phyloP scores from a whole-genome alignment of 2,113 vertebrate species.

The Coptodon bakossiorum region DNA sequence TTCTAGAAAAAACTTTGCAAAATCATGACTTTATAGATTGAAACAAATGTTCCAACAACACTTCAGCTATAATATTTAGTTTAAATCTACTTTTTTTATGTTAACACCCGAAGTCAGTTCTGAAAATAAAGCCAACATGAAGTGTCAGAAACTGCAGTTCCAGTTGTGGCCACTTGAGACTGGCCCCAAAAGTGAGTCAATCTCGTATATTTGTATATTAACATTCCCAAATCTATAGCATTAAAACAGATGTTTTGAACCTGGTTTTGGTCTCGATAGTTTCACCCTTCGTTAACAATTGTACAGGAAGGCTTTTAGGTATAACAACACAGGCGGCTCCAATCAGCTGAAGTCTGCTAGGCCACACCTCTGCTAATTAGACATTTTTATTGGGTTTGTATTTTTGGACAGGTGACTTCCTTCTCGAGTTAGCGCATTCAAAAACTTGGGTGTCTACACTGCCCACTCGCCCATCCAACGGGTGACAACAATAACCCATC shows the following conservation, averaged over 20 bases:
- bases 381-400: not conserved
- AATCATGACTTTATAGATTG: not conserved
- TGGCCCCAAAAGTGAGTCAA: not conserved
- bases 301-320: fast-evolving
- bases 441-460: not conserved
- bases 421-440: not conserved
- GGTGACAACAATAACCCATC: fast-evolving
- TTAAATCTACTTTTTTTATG: not conserved
- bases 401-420: not conserved
- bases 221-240: fast-evolving
- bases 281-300: fast-evolving
- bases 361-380: not conserved
- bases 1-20: not conserved
- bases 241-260: not conserved
- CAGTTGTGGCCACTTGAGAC: not conserved
- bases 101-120: fast-evolving
- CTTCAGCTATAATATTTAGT: not conserved
- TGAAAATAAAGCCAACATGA: fast-evolving
- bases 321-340: not conserved
- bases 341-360: not conserved
- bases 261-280: not conserved
- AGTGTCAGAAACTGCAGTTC: not conserved
- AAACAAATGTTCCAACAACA: not conserved
- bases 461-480: not conserved
- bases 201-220: not conserved